phyloP scores from a whole-genome alignment of 2,888 invertebrate species.

The Peribatodes rhomboidaria region DNA sequence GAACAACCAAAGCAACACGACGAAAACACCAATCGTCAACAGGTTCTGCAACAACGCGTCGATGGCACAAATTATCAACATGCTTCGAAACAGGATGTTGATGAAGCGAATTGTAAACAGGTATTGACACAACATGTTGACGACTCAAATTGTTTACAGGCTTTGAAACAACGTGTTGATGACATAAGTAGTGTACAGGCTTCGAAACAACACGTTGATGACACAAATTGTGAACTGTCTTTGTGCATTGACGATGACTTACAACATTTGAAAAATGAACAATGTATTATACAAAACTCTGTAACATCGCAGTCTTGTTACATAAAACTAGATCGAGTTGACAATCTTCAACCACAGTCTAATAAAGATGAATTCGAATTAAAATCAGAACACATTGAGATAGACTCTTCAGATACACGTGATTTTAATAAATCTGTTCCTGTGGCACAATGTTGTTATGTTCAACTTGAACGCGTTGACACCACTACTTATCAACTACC shows the following conservation, averaged over 20 bases:
- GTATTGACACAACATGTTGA: not conserved
- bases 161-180: not conserved
- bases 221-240: not conserved
- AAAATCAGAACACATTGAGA: not conserved
- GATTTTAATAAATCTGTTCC: not conserved
- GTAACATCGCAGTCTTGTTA: slow-evolving; percentile 1
- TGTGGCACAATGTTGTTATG: slow-evolving; percentile 3
- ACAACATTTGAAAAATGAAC: not conserved
- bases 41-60: not conserved
- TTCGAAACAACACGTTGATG: not conserved
- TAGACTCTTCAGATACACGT: not conserved
- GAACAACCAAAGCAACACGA: not conserved
- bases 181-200: not conserved
- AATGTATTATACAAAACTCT: not conserved
- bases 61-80: not conserved
- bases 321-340: slow-evolving; percentile 1
- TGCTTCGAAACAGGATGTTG: not conserved
- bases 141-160: not conserved
- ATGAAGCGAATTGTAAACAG: not conserved
- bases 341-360: not conserved
- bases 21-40: not conserved
- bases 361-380: not conserved
- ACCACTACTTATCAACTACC: not conserved
- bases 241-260: not conserved
- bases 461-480: slow-evolving; percentile 6